Base-by-base conservation (phyloP, 2,113 vertebrate species). In the Morone saxatilis region DNA sequence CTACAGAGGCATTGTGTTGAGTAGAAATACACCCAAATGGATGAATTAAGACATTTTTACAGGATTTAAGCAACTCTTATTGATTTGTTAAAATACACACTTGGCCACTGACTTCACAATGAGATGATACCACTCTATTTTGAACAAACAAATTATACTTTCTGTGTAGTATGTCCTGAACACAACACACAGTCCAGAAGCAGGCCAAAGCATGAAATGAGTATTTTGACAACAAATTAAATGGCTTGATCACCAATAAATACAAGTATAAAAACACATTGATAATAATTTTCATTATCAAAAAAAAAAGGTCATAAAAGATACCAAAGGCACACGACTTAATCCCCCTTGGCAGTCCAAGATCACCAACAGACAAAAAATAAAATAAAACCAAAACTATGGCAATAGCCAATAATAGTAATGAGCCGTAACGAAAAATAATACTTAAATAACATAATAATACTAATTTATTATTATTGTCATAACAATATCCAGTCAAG, bases 181-280 rank as follows among this genome's bases (percentile, higher is more conserved):
- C 83, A 86, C 81, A 81, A 70, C 80, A 86, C 77, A 63, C 81
- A 83, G 71, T 81, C 85, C 68, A 47, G 72, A 86, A 89, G 81
- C 80, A 86, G 82, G 85, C 76, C 83, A 48, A 91, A 86, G 74
- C 90, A 81, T 88, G 84, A 83, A 76, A 77, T 78, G 81, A 92
- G 85, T 89, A 84, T 69, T 88, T 75, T 88, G 71, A 89, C 76
- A 87, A 91, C 84, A 89, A 91, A 78, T 87, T 38, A 93, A 98
- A 99, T 97, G 97, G 97, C 97, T 98, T 98, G 96, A 96, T 97
- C 96, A 98, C 96, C 97, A 99, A 99, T 99, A 99, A 99, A 99
- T 99, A 94, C 94, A 97, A 95, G 89, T 95, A 98, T 97, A 97
- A 96, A 97, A 98, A 97, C 93, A 94, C 94, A 95, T 95, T 95